Conservation (phyloP, 2,888 invertebrate genomes). For the Lepidocyrtinus sp. region DNA sequence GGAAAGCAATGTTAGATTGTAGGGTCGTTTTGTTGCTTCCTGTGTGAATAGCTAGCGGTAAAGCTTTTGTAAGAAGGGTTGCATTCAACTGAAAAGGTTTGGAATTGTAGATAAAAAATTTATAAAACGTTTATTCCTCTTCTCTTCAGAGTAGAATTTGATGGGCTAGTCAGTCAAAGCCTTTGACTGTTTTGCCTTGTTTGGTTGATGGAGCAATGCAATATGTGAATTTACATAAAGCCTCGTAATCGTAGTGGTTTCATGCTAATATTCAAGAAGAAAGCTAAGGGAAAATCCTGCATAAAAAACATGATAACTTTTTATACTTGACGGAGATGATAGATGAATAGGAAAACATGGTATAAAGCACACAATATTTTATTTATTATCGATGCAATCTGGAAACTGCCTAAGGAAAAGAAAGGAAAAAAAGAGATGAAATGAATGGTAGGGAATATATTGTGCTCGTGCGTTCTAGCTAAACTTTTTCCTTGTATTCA, state of each 20-base stretch:
- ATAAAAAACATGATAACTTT: too few species aligned
- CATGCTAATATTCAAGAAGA: too few species aligned
- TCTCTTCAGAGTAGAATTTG: too few species aligned
- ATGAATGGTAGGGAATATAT: not conserved
- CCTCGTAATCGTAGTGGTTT: too few species aligned
- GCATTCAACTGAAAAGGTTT: too few species aligned
- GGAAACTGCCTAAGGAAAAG: conserved; percentile 49
- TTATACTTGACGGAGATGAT: too few species aligned
- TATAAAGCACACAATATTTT: conserved; percentile 34
- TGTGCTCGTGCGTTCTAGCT: too few species aligned
- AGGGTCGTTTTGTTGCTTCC: not conserved
- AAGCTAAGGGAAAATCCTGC: too few species aligned
- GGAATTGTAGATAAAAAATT: conserved; percentile 45
- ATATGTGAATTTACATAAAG: conserved; percentile 54
- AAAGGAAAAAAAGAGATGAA: conserved; percentile 9
- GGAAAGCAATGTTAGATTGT: not conserved
- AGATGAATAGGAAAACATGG: conserved; percentile 14
- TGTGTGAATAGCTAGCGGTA: conserved; percentile 20
- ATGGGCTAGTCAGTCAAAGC: too few species aligned
- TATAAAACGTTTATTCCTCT: conserved; percentile 44
- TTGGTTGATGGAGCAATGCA: too few species aligned
- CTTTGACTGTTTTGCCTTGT: conserved; percentile 53
- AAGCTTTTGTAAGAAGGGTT: not conserved
- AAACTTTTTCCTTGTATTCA: conserved; percentile 22
- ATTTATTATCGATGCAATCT: conserved; percentile 57